These are phyloP conservation scores for Theonella swinhoei DNA, from an alignment of 37 sponge, comb jelly and placozoan species.

Conservation along the genomic window DNA sequence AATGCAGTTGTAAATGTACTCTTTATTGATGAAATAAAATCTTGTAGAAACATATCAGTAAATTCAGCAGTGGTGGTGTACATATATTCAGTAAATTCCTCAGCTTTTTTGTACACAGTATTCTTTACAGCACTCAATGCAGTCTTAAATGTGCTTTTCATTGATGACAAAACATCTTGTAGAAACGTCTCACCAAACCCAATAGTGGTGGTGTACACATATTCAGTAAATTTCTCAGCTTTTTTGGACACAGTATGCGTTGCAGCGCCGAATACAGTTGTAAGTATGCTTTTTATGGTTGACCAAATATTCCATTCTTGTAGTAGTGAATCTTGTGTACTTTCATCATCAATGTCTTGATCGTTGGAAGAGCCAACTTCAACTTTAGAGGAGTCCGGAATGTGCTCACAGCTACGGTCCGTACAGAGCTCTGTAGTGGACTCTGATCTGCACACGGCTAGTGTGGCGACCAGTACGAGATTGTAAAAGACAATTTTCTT, in stretches of 20 bases:
- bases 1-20: not conserved
- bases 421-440: no score
- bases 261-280: not conserved
- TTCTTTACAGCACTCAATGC: not conserved
- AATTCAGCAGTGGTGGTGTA: not conserved
- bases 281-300: not conserved
- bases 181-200: not conserved
- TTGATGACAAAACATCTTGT: not conserved
- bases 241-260: not conserved
- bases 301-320: not conserved
- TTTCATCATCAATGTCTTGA: no score
- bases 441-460: no score
- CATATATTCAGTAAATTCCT: not conserved
- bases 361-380: no score
- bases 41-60: not conserved
- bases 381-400: no score
- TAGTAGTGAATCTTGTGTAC: no score
- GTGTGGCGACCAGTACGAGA: no score
- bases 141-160: not conserved
- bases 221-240: not conserved
- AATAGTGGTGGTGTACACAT: not conserved
- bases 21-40: not conserved
- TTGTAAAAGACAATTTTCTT: no score
- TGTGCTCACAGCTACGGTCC: no score
- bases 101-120: not conserved